A percentile compares a stretch with the other conserved stretches of the same genome.
These are phyloP conservation scores for Holcopasites calliopsidis DNA, from an alignment of 1,140 invertebrate species.

Conservation along the genomic window DNA sequence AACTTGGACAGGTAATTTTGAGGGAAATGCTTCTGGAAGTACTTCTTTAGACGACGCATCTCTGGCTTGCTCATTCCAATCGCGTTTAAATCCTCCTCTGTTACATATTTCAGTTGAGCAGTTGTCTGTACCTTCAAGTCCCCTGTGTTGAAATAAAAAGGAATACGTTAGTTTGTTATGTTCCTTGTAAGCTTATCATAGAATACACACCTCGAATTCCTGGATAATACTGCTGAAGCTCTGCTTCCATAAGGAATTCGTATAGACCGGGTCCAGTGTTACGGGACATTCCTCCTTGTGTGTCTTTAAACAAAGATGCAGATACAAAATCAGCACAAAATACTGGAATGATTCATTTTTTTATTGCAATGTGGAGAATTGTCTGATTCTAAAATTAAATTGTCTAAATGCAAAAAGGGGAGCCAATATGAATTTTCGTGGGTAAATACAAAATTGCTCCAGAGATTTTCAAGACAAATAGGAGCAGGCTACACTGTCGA, in stretches of 20 bases:
- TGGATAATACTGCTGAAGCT: slow-evolving; percentile 93
- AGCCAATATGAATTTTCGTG: background rate
- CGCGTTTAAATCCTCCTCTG: slow-evolving; percentile 93
- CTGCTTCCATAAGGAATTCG: slow-evolving; percentile 94
- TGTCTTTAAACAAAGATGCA: slow-evolving; percentile 69
- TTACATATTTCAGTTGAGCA: slow-evolving; percentile 98
- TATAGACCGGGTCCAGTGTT: slow-evolving; percentile 87
- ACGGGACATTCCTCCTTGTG: slow-evolving; percentile 75
- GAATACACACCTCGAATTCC: slow-evolving; percentile 82
- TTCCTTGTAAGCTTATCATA: background rate
- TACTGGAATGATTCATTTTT: too few relatives aligned
- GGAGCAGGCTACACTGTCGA: too few relatives aligned
- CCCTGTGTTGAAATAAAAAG: slow-evolving; percentile 79
- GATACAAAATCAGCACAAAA: slow-evolving; percentile 8
- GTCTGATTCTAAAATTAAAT: too few relatives aligned
- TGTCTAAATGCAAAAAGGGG: too few relatives aligned
- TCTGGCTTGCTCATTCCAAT: slow-evolving; percentile 98
- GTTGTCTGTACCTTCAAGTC: slow-evolving; percentile 91
- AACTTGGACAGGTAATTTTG: slow-evolving; percentile 96
- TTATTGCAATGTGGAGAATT: too few relatives aligned
- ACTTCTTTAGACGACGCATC: slow-evolving; percentile 94
- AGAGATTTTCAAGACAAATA: background rate
- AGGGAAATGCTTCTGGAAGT: slow-evolving; percentile 95
- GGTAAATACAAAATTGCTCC: background rate
- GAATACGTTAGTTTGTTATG: background rate